Evolutionary conservation across 1,140 invertebrate genomes (phyloP).

Genomic region (Drosophila melanica): DNA sequence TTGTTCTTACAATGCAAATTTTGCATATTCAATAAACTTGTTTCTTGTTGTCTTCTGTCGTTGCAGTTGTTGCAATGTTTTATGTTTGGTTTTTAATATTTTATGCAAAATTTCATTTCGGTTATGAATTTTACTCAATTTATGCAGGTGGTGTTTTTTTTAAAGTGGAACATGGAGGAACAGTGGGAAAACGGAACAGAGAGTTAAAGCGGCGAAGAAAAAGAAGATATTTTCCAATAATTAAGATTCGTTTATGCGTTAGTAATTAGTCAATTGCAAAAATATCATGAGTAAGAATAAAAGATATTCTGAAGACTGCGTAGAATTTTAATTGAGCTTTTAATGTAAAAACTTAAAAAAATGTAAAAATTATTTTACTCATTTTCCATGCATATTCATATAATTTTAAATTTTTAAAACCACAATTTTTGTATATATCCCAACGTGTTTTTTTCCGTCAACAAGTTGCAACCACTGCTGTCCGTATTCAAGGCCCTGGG

Average conservation of each 20-base stretch:
- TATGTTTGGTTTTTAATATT: constrained; percentile 49
- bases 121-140: constrained; percentile 51
- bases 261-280: no score
- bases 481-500: neutral
- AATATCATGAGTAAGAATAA: no score
- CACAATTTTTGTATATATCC: no score
- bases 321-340: no score
- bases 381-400: no score
- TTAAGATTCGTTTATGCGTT: no score
- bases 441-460: neutral
- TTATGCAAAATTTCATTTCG: constrained; percentile 51
- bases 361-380: no score
- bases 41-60: constrained; percentile 46
- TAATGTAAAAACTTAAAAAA: no score
- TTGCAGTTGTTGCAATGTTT: constrained; percentile 46
- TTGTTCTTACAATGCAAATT: constrained; percentile 44
- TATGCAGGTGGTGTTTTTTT: constrained; percentile 24
- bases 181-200: neutral
- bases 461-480: neutral
- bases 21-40: constrained; percentile 72
- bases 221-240: no score
- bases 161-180: neutral
- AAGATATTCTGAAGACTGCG: no score
- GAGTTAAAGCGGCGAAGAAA: no score
- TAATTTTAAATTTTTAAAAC: no score